These are phyloP conservation scores for Pangasianodon gigas DNA, from an alignment of 2,113 vertebrate species.

Conservation along the genomic window DNA sequence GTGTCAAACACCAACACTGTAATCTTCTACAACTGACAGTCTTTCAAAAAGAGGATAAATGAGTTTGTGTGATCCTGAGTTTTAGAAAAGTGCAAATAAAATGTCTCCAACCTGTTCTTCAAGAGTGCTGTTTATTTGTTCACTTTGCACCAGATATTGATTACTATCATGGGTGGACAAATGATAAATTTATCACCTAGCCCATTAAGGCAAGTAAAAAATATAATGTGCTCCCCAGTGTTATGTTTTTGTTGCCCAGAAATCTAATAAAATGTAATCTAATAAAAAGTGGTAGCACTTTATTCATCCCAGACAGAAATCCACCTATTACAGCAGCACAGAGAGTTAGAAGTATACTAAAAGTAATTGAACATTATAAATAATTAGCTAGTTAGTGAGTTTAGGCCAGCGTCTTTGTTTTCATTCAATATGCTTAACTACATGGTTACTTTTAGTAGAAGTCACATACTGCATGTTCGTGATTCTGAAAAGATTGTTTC, in stretches of 20 bases:
- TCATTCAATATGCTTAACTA: too few species aligned
- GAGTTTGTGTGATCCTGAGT: background rate
- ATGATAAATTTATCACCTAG: background rate
- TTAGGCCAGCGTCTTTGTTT: background rate
- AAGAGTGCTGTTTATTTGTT: background rate
- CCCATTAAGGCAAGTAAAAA: background rate
- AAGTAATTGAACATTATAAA: too few species aligned
- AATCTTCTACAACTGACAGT: background rate
- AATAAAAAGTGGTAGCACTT: background rate
- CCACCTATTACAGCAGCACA: too few species aligned
- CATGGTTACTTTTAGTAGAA: too few species aligned
- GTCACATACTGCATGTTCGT: too few species aligned
- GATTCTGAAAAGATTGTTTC: too few species aligned
- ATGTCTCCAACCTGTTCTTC: background rate
- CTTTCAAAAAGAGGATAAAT: background rate
- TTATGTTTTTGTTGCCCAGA: background rate
- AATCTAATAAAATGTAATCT: background rate
- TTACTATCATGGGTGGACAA: background rate
- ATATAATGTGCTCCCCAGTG: background rate
- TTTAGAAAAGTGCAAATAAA: background rate
- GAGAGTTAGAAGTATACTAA: too few species aligned
- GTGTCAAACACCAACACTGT: background rate
- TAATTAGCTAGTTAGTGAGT: background rate
- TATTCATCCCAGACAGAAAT: too few species aligned
- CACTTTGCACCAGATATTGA: background rate